Percentiles rank a stretch among this genome's conserved stretches.
These are phyloP conservation scores for Tachysurus fulvidraco DNA, from an alignment of 2,113 vertebrate species.

Conservation along the genomic window DNA sequence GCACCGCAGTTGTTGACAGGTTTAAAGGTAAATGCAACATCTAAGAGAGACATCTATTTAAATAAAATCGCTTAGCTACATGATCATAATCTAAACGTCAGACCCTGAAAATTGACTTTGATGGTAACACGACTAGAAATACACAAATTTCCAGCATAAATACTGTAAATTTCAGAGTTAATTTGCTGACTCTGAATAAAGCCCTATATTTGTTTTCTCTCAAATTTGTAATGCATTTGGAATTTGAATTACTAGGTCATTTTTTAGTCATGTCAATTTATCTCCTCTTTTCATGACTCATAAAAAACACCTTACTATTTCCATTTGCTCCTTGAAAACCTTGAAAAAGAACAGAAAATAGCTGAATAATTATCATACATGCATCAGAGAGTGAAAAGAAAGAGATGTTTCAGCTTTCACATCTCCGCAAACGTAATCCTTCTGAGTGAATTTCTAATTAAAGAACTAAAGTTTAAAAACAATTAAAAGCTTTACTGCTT, in stretches of 20 bases:
- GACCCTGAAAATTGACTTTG: background rate
- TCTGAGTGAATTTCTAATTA: constrained; percentile 43
- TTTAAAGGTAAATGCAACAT: background rate
- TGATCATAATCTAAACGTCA: background rate
- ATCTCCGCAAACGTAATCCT: constrained; percentile 15
- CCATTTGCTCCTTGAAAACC: background rate
- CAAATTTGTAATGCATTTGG: background rate
- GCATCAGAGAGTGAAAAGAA: background rate
- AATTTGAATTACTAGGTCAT: background rate
- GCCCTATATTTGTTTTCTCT: background rate
- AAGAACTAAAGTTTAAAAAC: constrained; percentile 44
- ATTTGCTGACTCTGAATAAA: background rate
- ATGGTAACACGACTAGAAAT: background rate
- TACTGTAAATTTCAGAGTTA: background rate
- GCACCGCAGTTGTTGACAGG: background rate
- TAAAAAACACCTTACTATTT: background rate
- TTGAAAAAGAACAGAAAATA: background rate
- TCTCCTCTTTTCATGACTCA: background rate
- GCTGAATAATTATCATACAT: background rate
- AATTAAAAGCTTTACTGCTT: constrained; percentile 46
- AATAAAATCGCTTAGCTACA: background rate
- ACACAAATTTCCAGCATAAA: background rate
- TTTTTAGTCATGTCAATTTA: background rate
- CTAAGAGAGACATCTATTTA: background rate
- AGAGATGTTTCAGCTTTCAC: background rate